Evolutionary conservation across 2,113 vertebrate genomes (phyloP).

Genomic region (Tenebrosternarchus preto): DNA sequence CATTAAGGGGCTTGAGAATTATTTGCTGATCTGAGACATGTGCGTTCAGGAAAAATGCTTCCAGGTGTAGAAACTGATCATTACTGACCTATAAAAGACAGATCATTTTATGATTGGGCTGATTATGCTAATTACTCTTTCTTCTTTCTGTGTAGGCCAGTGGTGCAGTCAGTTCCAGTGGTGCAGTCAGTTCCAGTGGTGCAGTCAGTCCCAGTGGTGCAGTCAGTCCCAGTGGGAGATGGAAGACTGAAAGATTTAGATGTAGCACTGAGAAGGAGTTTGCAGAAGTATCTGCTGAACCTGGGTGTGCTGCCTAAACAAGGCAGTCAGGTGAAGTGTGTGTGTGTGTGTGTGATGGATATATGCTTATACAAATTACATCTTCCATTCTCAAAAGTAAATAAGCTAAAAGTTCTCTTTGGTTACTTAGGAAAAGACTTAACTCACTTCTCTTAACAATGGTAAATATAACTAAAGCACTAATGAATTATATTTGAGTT

Average conservation of each 20-base stretch:
- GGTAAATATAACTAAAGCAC: background rate
- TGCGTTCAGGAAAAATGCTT: background rate
- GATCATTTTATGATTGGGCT: background rate
- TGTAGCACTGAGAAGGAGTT: conserved; percentile 76
- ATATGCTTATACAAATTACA: background rate
- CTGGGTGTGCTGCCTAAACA: conserved; percentile 76
- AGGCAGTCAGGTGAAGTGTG: conserved; percentile 70
- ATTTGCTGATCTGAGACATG: background rate
- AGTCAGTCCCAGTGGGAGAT: conserved; percentile 62
- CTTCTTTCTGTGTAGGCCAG: conserved; percentile 64
- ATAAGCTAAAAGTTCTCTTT: background rate
- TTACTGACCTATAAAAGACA: background rate
- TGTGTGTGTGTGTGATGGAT: background rate
- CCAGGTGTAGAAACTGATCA: background rate
- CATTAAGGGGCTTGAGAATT: background rate
- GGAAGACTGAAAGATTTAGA: conserved; percentile 68
- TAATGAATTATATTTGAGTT: background rate
- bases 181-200: conserved; percentile 59
- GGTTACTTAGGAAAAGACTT: no score
- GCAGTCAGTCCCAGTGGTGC: conserved; percentile 57
- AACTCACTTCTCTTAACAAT: no score
- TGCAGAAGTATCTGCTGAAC: conserved; percentile 83
- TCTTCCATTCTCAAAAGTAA: background rate
- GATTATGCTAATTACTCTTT: background rate
- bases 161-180: conserved; percentile 57